These are phyloP conservation scores for Neolamprologus falcicula DNA, from an alignment of 2,113 vertebrate genomes.

Conservation along the genomic window DNA sequence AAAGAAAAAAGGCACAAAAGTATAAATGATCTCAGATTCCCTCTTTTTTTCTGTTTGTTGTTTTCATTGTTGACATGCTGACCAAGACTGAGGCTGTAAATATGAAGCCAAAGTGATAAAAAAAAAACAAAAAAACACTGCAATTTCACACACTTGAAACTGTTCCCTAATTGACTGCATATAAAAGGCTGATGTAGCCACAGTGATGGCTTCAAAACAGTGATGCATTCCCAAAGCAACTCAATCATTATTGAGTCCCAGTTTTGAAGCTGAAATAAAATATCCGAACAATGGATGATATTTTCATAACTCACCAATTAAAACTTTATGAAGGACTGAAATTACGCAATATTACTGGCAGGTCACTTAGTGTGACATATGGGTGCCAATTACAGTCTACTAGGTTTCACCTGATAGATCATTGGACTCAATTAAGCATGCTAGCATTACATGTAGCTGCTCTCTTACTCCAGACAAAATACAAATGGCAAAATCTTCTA, in stretches of 20 bases:
- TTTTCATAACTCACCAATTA: background rate
- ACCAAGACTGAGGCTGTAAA: background rate
- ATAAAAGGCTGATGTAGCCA: background rate
- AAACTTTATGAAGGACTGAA: background rate
- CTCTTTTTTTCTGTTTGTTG: background rate
- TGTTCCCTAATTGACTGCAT: background rate
- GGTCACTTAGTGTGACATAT: background rate
- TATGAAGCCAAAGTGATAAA: background rate
- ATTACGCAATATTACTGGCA: background rate
- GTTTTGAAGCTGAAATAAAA: background rate
- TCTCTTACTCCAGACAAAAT: background rate
- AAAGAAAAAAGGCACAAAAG: background rate
- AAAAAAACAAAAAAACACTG: accelerated
- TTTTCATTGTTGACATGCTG: background rate
- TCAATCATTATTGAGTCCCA: background rate
- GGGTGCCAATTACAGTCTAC: background rate
- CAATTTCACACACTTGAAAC: background rate
- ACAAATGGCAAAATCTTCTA: background rate
- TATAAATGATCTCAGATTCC: background rate
- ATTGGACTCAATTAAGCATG: background rate
- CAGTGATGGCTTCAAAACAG: background rate
- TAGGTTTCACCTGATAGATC: background rate
- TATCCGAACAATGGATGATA: background rate
- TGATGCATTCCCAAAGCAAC: background rate
- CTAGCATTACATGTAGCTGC: background rate